Evolutionary conservation across 2,113 vertebrate species (phyloP).

Genomic region (Hippopotamus amphibius): DNA sequence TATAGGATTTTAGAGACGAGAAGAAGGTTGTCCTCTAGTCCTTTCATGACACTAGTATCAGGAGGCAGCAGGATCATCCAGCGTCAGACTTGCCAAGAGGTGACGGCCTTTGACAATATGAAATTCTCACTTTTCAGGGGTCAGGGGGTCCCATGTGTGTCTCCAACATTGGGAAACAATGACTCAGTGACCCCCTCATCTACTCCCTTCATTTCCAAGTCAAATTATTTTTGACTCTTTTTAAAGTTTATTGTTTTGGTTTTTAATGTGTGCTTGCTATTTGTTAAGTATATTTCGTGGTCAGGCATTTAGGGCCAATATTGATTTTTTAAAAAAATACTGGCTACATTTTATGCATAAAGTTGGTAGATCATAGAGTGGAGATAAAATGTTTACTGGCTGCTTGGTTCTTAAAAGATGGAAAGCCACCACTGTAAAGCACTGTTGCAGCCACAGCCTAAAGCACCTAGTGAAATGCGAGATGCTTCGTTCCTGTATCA

Average conservation of each 20-base stretch:
- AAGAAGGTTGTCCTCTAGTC: background rate
- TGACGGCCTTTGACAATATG: background rate
- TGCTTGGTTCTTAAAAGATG: background rate
- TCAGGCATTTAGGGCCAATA: background rate
- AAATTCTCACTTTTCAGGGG: background rate
- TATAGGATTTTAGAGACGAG: slow-evolving; percentile 14
- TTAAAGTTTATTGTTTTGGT: background rate
- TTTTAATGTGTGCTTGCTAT: background rate
- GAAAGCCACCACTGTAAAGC: background rate
- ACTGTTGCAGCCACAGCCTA: background rate
- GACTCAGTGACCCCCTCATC: background rate
- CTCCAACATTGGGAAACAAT: background rate
- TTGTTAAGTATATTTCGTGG: slow-evolving; percentile 51
- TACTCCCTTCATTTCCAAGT: background rate
- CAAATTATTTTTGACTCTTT: background rate
- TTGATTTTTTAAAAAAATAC: slow-evolving; percentile 20
- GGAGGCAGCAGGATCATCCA: background rate
- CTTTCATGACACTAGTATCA: background rate
- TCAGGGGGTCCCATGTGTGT: background rate
- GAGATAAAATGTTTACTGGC: background rate
- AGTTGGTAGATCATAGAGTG: background rate
- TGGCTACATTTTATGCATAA: background rate
- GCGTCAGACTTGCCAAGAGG: background rate
- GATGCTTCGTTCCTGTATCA: slow-evolving; percentile 56
- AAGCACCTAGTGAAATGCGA: slow-evolving; percentile 56